Evolutionary conservation across 2,797 vertebrate species (phyloP).

Genomic region (Onychomys arenicola): DNA sequence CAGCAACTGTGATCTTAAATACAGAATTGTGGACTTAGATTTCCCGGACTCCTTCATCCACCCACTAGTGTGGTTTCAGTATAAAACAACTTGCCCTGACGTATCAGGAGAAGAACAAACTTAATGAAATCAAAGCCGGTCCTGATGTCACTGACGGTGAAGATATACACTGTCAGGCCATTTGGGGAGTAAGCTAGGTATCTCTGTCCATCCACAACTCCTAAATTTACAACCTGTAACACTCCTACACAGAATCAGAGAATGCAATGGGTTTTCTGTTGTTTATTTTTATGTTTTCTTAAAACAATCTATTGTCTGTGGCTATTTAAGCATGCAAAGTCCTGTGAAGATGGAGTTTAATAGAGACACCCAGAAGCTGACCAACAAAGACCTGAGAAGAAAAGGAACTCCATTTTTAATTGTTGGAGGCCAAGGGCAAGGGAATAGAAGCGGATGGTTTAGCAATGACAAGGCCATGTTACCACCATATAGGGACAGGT

Average conservation of each 20-base stretch:
- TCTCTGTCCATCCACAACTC: background rate
- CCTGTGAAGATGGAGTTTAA: background rate
- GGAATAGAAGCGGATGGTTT: background rate
- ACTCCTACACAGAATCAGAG: background rate
- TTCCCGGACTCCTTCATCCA: slow-evolving; percentile 29
- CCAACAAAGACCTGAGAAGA: background rate
- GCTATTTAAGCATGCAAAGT: background rate
- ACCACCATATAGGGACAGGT: background rate
- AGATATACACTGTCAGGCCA: background rate
- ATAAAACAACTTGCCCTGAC: slow-evolving; percentile 36
- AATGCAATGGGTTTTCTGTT: background rate
- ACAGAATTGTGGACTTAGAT: slow-evolving; percentile 13
- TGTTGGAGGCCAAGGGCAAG: background rate
- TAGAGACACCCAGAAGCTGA: background rate
- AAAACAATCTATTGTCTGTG: background rate
- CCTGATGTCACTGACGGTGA: background rate
- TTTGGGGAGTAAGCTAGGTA: background rate
- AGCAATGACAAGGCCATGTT: background rate
- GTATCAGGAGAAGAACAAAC: background rate
- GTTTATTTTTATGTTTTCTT: background rate
- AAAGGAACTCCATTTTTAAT: background rate
- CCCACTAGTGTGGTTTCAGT: background rate
- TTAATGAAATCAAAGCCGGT: slow-evolving; percentile 21
- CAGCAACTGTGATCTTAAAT: slow-evolving; percentile 19
- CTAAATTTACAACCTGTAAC: background rate